phyloP scores from a whole-genome alignment of 2,888 invertebrate species.

The Matsumyia berberina region DNA sequence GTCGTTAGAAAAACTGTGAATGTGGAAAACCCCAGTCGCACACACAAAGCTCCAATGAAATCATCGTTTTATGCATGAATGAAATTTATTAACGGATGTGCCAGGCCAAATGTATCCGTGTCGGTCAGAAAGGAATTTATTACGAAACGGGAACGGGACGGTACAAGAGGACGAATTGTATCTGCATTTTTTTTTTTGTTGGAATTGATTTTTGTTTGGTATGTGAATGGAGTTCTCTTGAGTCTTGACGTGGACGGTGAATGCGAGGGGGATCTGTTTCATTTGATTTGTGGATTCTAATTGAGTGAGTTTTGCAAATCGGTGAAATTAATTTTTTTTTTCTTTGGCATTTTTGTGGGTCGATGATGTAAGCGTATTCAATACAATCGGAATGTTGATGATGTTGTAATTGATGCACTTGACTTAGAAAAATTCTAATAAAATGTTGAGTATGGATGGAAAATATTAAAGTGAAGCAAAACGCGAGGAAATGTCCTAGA shows the following conservation, averaged over 20 bases:
- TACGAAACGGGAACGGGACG: conserved; percentile 12
- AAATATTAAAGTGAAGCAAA: too few relatives aligned
- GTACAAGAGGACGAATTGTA: conserved; percentile 26
- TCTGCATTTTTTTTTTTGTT: conserved; percentile 27
- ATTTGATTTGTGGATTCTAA: conserved; percentile 58
- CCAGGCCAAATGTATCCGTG: conserved; percentile 61
- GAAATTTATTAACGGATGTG: conserved; percentile 72
- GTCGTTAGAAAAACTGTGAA: conserved; percentile 73
- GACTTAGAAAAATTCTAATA: too few relatives aligned
- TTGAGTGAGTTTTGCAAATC: conserved; percentile 40
- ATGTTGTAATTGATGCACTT: too few relatives aligned
- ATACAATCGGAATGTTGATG: background rate
- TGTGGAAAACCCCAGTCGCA: conserved; percentile 68
- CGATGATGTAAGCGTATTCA: conserved; percentile 31
- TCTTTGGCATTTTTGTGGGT: background rate
- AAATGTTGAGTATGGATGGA: too few relatives aligned
- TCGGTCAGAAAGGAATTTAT: conserved; percentile 62
- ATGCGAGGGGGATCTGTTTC: conserved; percentile 3
- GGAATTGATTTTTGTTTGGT: conserved; percentile 27
- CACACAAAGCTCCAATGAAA: conserved; percentile 71
- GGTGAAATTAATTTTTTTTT: background rate
- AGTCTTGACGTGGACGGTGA: background rate
- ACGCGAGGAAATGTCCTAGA: too few relatives aligned
- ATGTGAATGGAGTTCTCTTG: background rate
- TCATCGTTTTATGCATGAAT: conserved; percentile 73